These are phyloP conservation scores for Rhopalosiphum nymphaeae DNA, from an alignment of 2,888 invertebrate species.

Conservation along the genomic window DNA sequence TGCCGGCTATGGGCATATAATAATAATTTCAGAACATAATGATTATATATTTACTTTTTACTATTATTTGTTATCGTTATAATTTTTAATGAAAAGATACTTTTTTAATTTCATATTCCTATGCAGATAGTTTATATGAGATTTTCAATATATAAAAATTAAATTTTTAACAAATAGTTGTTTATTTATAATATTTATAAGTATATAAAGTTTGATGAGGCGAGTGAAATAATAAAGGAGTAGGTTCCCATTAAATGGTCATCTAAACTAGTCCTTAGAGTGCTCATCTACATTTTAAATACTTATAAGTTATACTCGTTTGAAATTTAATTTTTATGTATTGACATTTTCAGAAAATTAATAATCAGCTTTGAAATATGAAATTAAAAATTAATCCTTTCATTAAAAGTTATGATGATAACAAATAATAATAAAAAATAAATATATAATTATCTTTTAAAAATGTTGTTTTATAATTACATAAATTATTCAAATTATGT, in stretches of 20 bases:
- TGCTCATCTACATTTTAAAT: not conserved
- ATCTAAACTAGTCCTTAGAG: not conserved
- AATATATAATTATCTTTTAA: not conserved
- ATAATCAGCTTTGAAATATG: not conserved
- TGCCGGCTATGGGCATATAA: not conserved
- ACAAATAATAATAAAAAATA: not conserved
- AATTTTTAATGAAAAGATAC: not conserved
- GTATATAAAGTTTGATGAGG: not conserved
- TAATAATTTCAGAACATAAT: not conserved
- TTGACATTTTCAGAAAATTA: not conserved
- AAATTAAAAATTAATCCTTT: not conserved
- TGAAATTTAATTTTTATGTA: not conserved
- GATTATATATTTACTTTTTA: too few species aligned
- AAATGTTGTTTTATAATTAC: not conserved
- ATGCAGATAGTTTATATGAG: not conserved
- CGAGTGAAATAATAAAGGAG: not conserved
- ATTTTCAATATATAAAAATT: not conserved
- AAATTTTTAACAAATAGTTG: not conserved
- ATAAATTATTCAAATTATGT: not conserved
- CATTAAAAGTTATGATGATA: not conserved
- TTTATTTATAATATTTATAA: not conserved
- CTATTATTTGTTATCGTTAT: too few species aligned
- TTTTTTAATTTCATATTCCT: not conserved
- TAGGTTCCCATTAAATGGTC: not conserved
- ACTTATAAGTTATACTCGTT: not conserved